These are phyloP conservation scores for Megaptera novaeangliae DNA, from an alignment of 2,113 vertebrate genomes.

Conservation along the genomic window DNA sequence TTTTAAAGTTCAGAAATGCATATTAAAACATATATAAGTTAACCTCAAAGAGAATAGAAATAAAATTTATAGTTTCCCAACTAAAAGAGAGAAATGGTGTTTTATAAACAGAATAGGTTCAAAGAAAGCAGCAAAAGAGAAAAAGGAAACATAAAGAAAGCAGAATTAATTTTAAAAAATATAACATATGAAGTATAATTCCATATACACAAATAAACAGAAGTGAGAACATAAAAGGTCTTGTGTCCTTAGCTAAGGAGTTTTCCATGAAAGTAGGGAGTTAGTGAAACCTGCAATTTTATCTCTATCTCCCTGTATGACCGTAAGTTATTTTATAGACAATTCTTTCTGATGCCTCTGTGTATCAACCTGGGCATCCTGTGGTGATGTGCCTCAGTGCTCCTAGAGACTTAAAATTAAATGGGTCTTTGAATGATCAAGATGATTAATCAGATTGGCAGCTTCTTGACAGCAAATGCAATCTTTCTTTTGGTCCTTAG, in stretches of 20 bases:
- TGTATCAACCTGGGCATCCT: neutral
- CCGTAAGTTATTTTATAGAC: neutral
- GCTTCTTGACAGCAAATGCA: neutral
- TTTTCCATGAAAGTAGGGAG: neutral
- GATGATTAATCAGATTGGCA: neutral
- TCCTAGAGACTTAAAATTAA: neutral
- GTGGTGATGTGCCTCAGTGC: neutral
- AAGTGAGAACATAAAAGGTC: neutral
- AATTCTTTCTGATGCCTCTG: neutral
- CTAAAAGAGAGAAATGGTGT: neutral
- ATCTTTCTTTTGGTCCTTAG: neutral
- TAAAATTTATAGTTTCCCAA: neutral
- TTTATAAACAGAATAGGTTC: neutral
- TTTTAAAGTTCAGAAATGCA: neutral
- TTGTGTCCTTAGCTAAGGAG: neutral
- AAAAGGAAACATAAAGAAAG: neutral
- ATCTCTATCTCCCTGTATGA: neutral
- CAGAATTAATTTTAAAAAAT: neutral
- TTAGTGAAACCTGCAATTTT: neutral
- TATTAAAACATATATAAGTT: neutral
- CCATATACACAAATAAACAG: neutral
- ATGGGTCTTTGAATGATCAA: neutral
- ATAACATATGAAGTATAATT: neutral
- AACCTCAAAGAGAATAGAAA: neutral
- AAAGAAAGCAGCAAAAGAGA: neutral